Evolutionary conservation across 2,888 invertebrate species (phyloP).

Genomic region (Lydus trimaculatus): DNA sequence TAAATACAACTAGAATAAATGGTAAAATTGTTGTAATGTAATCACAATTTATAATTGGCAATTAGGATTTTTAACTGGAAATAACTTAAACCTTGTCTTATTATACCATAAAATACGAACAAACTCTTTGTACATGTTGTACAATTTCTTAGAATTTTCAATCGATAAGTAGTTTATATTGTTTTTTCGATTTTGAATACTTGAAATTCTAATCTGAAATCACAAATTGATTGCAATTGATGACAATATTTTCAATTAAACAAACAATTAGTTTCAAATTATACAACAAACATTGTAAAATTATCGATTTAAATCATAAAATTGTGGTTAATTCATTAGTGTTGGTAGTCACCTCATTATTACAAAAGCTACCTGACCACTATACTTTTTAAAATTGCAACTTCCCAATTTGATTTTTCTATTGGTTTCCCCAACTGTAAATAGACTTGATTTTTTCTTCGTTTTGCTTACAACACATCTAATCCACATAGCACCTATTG

Average conservation of each 20-base stretch:
- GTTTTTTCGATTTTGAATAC: background rate
- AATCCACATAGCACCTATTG: slow-evolving; percentile 1
- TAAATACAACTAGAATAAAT: background rate
- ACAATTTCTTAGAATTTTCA: background rate
- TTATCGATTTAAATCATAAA: background rate
- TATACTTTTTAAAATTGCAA: background rate
- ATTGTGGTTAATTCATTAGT: background rate
- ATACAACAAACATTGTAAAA: background rate
- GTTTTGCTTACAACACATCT: background rate
- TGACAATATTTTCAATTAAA: background rate
- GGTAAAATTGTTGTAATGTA: background rate
- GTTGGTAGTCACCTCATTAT: background rate
- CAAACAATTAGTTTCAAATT: background rate
- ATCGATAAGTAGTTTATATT: background rate
- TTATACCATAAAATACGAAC: background rate
- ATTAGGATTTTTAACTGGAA: slow-evolving; percentile 4
- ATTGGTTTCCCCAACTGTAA: background rate
- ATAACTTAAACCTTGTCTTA: slow-evolving; percentile 5
- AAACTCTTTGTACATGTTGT: background rate
- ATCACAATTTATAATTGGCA: slow-evolving; percentile 5
- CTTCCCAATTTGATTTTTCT: background rate
- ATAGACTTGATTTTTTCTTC: background rate
- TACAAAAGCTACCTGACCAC: background rate
- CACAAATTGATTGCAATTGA: background rate
- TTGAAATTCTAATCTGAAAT: background rate